Conservation (phyloP, 2,113 vertebrate species). For the Stercorarius parasiticus region DNA sequence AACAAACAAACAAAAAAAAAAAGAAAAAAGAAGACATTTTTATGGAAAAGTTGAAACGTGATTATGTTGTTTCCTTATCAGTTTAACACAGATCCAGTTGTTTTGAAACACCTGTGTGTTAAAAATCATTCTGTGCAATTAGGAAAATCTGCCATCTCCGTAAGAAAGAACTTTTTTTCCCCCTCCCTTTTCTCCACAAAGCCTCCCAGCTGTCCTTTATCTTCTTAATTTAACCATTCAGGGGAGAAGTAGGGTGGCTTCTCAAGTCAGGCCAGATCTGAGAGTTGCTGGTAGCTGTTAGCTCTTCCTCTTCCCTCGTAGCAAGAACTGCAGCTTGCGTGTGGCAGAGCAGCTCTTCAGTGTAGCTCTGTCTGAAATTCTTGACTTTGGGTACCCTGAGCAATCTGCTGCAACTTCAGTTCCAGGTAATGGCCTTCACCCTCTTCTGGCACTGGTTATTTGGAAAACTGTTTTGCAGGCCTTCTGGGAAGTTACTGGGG, state of each 20-base stretch:
- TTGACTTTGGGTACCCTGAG: background rate
- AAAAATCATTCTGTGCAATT: background rate
- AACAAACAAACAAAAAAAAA: background rate
- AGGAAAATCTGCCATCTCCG: background rate
- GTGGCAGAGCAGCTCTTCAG: background rate
- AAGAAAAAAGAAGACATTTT: too few relatives aligned
- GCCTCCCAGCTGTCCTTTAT: background rate
- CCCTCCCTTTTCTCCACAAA: background rate
- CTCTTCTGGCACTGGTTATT: background rate
- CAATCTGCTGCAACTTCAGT: background rate
- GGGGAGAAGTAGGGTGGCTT: background rate
- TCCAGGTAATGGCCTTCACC: background rate
- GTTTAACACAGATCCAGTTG: background rate
- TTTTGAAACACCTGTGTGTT: background rate
- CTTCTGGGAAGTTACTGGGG: background rate
- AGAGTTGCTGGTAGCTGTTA: background rate
- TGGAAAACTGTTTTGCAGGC: background rate
- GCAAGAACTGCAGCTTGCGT: rapidly evolving
- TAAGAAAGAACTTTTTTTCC: background rate
- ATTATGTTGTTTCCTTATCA: background rate
- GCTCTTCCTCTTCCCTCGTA: background rate
- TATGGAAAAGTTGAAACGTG: background rate
- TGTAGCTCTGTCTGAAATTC: background rate
- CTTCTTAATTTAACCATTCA: background rate
- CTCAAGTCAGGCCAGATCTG: background rate